Conservation (phyloP, 2,888 invertebrate genomes). For the Griposia aprilina region DNA sequence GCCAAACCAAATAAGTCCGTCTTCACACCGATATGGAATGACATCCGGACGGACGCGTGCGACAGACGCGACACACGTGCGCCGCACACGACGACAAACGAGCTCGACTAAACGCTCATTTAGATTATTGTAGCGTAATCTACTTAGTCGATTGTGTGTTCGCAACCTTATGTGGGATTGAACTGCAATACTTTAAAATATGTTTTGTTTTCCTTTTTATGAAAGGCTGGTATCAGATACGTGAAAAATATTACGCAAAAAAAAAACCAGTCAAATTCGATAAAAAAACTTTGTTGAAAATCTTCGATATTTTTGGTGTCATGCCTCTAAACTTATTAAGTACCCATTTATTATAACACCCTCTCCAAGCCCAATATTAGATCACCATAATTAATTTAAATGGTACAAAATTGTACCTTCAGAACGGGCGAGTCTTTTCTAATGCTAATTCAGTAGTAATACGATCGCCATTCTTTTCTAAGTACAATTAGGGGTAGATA, state of each 20-base stretch:
- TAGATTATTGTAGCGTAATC: conserved; percentile 83
- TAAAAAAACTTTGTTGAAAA: not conserved
- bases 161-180: conserved; percentile 69
- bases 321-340: conserved; percentile 49
- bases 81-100: conserved; percentile 84
- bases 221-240: not conserved
- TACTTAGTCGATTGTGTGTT: conserved; percentile 78
- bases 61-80: conserved; percentile 79
- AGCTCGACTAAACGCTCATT: conserved; percentile 82
- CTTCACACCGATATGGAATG: conserved; percentile 72
- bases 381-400: conserved; percentile 86
- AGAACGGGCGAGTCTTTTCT: conserved; percentile 77
- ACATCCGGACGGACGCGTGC: conserved; percentile 76
- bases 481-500: conserved; percentile 86
- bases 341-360: conserved; percentile 59
- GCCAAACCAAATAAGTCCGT: conserved; percentile 65
- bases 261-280: not conserved
- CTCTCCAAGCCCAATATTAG: conserved; percentile 69
- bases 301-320: not conserved
- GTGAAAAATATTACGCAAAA: not conserved
- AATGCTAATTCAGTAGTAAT: conserved; percentile 87
- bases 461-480: conserved; percentile 85
- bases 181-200: conserved; percentile 52
- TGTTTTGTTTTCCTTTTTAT: not conserved
- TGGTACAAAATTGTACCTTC: conserved; percentile 78